Percentiles rank a stretch among this genome's conserved stretches.
phyloP scores from a whole-genome alignment of 2,888 invertebrate species.

The Drosophila paramelanica region DNA sequence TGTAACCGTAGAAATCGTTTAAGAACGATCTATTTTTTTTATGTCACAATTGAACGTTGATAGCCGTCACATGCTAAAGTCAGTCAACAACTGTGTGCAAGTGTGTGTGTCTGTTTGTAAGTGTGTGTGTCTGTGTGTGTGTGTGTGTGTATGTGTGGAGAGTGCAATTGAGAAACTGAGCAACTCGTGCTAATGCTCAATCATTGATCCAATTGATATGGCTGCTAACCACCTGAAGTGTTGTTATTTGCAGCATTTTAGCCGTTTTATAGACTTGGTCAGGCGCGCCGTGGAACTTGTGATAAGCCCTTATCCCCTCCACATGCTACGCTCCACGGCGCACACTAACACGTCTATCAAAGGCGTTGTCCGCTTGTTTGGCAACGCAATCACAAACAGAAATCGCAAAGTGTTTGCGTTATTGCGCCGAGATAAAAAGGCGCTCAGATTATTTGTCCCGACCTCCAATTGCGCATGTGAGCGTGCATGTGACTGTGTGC shows the following conservation, averaged over 20 bases:
- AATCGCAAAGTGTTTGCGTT: constrained; percentile 71
- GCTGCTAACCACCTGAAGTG: constrained; percentile 37
- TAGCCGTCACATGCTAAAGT: constrained; percentile 34
- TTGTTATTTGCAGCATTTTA: constrained; percentile 37
- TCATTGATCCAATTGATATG: constrained; percentile 70
- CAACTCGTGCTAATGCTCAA: constrained; percentile 73
- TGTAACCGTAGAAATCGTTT: neutral
- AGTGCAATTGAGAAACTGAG: constrained; percentile 52
- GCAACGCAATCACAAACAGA: constrained; percentile 57
- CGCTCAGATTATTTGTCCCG: constrained; percentile 48
- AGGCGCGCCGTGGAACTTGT: constrained; percentile 21
- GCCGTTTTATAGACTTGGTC: constrained; percentile 29
- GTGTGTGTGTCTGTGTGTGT: neutral
- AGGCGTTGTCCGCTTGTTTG: constrained; percentile 58
- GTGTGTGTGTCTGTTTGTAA: neutral
- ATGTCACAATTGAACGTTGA: constrained; percentile 17
- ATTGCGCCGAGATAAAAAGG: constrained; percentile 65
- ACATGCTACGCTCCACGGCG: neutral
- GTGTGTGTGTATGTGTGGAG: neutral
- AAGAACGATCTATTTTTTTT: constrained; percentile 33
- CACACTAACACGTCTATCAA: constrained; percentile 49
- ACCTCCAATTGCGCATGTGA: constrained; percentile 9
- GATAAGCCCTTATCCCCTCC: constrained; percentile 36
- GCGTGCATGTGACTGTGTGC: constrained; percentile 11
- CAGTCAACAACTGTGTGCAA: neutral